phyloP scores from a whole-genome alignment of 2,797 vertebrate genomes.

The Acestrorhynchus altus region DNA sequence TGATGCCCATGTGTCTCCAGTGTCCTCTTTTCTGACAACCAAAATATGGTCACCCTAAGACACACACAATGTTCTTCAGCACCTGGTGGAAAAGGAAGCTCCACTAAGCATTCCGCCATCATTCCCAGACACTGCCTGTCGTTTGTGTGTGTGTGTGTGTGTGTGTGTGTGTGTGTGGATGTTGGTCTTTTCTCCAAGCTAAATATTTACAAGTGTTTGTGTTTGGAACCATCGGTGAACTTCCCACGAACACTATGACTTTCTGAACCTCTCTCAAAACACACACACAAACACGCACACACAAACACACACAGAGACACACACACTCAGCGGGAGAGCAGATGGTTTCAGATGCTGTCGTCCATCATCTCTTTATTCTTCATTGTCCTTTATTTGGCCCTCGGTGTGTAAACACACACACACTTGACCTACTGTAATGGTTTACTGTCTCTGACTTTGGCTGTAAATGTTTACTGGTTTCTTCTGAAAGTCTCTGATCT shows the following conservation, averaged over 20 bases:
- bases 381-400: constrained; percentile 48
- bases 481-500: not conserved
- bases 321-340: constrained; percentile 36
- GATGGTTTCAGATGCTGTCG: constrained; percentile 50
- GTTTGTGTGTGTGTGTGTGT: constrained; percentile 14
- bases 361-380: constrained; percentile 28
- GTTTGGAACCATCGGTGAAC: constrained; percentile 51
- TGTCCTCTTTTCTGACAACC: too few relatives aligned
- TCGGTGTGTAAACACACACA: constrained; percentile 39
- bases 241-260: constrained; percentile 51
- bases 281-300: constrained; percentile 40
- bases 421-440: constrained; percentile 3
- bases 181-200: constrained; percentile 48
- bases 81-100: constrained; percentile 2
- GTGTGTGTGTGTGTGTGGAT: constrained; percentile 8
- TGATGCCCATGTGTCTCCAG: too few relatives aligned
- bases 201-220: constrained; percentile 61
- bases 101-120: constrained; percentile 23
- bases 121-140: constrained; percentile 3
- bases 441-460: not conserved
- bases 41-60: too few relatives aligned
- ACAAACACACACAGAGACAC: constrained; percentile 40
- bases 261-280: constrained; percentile 50
- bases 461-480: constrained; percentile 6
- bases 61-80: constrained; percentile 8